phyloP scores from a whole-genome alignment of 1,140 invertebrate genomes.

The Drosophila tropicalis region DNA sequence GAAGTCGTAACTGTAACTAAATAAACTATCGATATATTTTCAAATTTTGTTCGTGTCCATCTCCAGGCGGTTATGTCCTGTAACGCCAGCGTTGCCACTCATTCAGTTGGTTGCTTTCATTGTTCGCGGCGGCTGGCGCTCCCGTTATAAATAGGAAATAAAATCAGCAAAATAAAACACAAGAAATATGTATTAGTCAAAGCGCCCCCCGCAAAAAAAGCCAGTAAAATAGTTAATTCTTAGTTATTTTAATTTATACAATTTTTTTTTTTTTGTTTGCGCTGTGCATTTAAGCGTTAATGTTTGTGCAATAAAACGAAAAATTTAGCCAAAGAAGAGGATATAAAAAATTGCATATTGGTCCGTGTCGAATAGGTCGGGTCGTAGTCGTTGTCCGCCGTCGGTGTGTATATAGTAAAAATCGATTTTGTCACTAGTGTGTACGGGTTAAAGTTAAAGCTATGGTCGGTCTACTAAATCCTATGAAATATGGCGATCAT shows the following conservation, averaged over 20 bases:
- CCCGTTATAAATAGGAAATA: slow-evolving; percentile 14
- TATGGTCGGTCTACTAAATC: slow-evolving; percentile 82
- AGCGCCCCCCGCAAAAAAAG: slow-evolving; percentile 18
- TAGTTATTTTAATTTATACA: slow-evolving; percentile 55
- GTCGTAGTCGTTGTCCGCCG: slow-evolving; percentile 11
- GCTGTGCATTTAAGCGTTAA: not conserved
- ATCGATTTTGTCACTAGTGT: slow-evolving; percentile 56
- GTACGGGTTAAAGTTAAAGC: slow-evolving; percentile 22
- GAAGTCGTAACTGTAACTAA: too few relatives aligned
- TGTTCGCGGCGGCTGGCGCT: slow-evolving; percentile 4
- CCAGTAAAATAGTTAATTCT: slow-evolving; percentile 66
- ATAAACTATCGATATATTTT: not conserved
- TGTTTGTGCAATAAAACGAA: slow-evolving; percentile 61
- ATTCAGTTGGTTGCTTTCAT: slow-evolving; percentile 11
- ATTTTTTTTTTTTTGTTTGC: slow-evolving; percentile 26
- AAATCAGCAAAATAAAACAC: slow-evolving; percentile 32
- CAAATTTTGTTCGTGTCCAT: not conserved
- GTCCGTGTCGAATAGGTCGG: slow-evolving; percentile 4
- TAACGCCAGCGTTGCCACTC: slow-evolving; percentile 1
- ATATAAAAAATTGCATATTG: not conserved
- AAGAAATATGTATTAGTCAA: slow-evolving; percentile 23
- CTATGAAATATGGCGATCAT: slow-evolving; percentile 82
- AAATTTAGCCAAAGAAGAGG: slow-evolving; percentile 36
- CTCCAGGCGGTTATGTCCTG: not conserved
- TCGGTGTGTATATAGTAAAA: slow-evolving; percentile 47